Evolutionary conservation across 2,797 vertebrate genomes (phyloP).

Genomic region (Eospalax fontanierii): DNA sequence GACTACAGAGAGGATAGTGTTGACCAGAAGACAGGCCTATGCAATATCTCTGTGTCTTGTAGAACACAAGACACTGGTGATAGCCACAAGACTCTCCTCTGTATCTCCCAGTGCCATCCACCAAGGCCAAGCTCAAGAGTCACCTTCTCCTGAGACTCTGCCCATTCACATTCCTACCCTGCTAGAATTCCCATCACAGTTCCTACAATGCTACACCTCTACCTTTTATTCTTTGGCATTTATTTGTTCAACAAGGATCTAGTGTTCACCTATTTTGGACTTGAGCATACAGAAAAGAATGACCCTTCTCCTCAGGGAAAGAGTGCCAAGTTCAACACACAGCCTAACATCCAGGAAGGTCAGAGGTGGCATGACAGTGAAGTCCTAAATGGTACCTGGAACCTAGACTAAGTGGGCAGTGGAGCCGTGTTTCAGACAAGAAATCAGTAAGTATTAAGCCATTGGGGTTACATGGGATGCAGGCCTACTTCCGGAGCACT

Average conservation of each 20-base stretch:
- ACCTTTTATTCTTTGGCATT: not conserved
- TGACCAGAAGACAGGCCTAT: not conserved
- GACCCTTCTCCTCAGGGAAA: conserved; percentile 12
- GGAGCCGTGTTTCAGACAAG: not conserved
- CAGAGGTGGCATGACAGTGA: not conserved
- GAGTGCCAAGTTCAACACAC: conserved; percentile 7
- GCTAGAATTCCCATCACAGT: not conserved
- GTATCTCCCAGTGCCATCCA: not conserved
- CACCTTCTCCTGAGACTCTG: not conserved
- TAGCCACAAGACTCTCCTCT: not conserved
- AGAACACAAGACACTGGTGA: not conserved
- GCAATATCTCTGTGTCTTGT: not conserved
- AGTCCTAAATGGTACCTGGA: not conserved
- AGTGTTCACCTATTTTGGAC: not conserved
- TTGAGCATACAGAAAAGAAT: conserved; percentile 54
- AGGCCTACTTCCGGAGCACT: not conserved
- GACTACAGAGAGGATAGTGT: not conserved
- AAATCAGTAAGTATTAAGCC: not conserved
- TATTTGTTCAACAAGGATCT: conserved; percentile 40
- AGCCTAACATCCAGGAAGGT: not conserved
- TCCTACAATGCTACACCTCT: not conserved
- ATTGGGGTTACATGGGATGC: not conserved
- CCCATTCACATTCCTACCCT: not conserved
- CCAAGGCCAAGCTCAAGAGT: not conserved
- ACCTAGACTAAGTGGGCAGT: not conserved